Base-by-base conservation (phyloP, 2,113 vertebrate genomes). In the Stercorarius parasiticus region DNA sequence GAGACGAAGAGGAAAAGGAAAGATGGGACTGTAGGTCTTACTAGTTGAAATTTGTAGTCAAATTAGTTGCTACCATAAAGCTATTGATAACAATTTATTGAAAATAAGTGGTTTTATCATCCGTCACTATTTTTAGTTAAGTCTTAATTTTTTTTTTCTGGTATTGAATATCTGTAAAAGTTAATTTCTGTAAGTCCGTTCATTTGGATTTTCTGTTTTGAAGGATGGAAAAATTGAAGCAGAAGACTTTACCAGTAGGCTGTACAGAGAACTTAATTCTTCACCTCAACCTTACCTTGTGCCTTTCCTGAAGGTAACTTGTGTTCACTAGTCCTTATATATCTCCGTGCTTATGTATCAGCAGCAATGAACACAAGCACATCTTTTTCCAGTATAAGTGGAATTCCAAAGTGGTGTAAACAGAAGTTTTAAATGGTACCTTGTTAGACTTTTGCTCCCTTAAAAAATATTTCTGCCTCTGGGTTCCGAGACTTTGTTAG, bases 231-330 rank as follows among this genome's bases (percentile, higher is more conserved):
- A 98, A 98, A 98, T 99, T 34, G 99, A 99, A 98, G 98, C 99
- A 13, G 99, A 99, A 97, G 99, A 99, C 90, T 99, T 99, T 92
- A 99, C 99, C 93, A 99, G 99, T 97, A 98, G 99, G 95, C 97
- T 99, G 86, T 99, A 99, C 97, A 99, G 99, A 97, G 99, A 99
- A 98, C 99, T 99, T 79, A 99, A 99, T 97, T 99, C 99, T 93
- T 99, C 99, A 97, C 99, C 99, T 98, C 99, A 99, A 98, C 99
- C 99, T 85, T 99, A 99, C 97, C 99, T 99, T 97, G 99, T 99
- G 99, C 99, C 99, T 99, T 99, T 99, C 98, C 98, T 99, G 93
- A 99, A 99, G 99, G 99, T 99, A 98, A 98, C 11, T 77, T 29
- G 4, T 34, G 49, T 71, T 94, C 6, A 5, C 15, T 29, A 8